Evolutionary conservation across 2,113 vertebrate species (phyloP).

Genomic region (Cavia aperea): DNA sequence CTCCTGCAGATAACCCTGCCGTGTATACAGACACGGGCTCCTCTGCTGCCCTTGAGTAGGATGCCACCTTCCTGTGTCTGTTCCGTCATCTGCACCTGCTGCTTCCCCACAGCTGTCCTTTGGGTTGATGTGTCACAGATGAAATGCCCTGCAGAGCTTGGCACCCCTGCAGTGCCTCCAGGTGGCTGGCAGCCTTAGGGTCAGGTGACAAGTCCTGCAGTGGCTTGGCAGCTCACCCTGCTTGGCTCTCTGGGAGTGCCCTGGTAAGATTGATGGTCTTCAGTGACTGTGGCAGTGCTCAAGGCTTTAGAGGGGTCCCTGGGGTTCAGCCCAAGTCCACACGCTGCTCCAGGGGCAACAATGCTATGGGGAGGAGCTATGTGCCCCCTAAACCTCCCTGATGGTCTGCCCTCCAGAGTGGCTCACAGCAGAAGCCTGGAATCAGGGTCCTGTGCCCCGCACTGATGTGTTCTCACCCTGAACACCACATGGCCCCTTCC

Average conservation of each 20-base stretch:
- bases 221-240: background rate
- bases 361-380: no score
- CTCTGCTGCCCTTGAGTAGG: background rate
- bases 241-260: no score
- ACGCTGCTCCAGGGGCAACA: background rate
- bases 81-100: background rate
- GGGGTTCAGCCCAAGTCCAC: background rate
- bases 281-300: background rate
- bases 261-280: background rate
- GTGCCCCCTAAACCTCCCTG: background rate
- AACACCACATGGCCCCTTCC: background rate
- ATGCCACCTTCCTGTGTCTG: background rate
- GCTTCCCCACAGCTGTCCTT: background rate
- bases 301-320: background rate
- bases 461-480: background rate
- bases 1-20: background rate
- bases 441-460: background rate
- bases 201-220: background rate
- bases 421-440: background rate
- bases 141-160: background rate
- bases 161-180: background rate
- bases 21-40: accelerated
- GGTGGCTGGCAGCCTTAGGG: background rate
- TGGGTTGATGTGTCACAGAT: background rate
- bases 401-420: background rate